phyloP scores from a whole-genome alignment of 2,797 vertebrate genomes.

The Dermochelys coriacea region DNA sequence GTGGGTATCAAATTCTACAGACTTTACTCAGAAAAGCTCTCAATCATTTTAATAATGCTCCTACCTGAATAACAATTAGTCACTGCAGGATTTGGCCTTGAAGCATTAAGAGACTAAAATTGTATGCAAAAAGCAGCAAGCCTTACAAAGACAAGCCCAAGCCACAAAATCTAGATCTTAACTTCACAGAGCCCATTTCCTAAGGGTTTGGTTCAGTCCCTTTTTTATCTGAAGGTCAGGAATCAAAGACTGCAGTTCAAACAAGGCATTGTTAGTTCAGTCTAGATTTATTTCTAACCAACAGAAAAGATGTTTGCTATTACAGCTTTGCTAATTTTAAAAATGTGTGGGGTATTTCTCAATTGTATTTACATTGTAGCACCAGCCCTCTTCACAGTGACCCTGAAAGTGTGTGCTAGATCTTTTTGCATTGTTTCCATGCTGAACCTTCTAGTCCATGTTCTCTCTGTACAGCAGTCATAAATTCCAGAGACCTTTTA shows the following conservation, averaged over 20 bases:
- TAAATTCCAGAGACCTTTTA: neutral
- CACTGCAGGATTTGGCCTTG: neutral
- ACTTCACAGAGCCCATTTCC: neutral
- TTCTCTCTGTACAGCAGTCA: neutral
- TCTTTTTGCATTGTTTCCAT: neutral
- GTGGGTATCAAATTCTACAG: neutral
- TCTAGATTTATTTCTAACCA: neutral
- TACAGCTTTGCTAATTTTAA: neutral
- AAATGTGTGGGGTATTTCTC: neutral
- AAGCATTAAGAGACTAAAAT: neutral
- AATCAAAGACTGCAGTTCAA: neutral
- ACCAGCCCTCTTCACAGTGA: neutral
- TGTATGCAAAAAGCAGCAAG: neutral
- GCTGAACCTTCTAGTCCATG: neutral
- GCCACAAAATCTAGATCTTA: neutral
- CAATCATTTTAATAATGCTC: neutral
- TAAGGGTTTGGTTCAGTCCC: neutral
- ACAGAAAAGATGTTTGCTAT: neutral
- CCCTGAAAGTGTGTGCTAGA: neutral
- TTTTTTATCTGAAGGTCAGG: neutral
- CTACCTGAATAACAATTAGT: neutral
- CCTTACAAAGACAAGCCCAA: neutral
- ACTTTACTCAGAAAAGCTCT: neutral
- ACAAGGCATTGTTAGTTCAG: neutral
- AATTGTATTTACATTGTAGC: neutral